Conservation (phyloP, 2,113 vertebrate genomes). For the Phalacrocorax carbo region DNA sequence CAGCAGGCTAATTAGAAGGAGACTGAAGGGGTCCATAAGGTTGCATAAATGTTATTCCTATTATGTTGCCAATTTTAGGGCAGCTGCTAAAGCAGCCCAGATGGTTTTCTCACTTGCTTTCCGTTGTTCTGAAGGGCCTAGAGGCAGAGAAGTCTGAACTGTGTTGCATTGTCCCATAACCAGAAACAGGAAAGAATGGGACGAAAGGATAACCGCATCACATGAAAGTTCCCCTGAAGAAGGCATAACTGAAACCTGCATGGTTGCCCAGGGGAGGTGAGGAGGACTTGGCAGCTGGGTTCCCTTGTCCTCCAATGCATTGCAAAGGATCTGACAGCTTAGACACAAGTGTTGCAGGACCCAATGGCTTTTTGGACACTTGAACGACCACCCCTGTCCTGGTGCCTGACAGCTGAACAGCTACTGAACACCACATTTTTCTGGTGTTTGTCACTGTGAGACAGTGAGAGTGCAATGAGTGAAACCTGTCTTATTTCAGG, state of each 20-base stretch:
- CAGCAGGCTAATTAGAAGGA: background rate
- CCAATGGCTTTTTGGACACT: accelerated
- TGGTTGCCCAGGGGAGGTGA: background rate
- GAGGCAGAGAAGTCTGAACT: background rate
- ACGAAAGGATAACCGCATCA: background rate
- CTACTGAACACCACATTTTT: background rate
- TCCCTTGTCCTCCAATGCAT: background rate
- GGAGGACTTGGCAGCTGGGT: background rate
- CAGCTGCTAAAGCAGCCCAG: background rate
- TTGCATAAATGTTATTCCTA: background rate
- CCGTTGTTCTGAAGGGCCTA: background rate
- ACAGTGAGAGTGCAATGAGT: background rate
- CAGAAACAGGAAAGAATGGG: background rate
- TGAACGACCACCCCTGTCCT: background rate
- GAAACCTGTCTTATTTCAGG: background rate
- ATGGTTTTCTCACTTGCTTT: background rate
- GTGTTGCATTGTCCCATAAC: no score
- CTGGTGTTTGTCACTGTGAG: background rate
- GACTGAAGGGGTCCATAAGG: background rate
- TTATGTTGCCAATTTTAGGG: background rate
- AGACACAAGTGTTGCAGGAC: background rate
- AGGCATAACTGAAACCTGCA: background rate
- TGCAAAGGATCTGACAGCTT: background rate
- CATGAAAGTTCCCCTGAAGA: background rate
- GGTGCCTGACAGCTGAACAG: background rate